Evolutionary conservation across 2,888 invertebrate genomes (phyloP).

Genomic region (Unio delphinus): DNA sequence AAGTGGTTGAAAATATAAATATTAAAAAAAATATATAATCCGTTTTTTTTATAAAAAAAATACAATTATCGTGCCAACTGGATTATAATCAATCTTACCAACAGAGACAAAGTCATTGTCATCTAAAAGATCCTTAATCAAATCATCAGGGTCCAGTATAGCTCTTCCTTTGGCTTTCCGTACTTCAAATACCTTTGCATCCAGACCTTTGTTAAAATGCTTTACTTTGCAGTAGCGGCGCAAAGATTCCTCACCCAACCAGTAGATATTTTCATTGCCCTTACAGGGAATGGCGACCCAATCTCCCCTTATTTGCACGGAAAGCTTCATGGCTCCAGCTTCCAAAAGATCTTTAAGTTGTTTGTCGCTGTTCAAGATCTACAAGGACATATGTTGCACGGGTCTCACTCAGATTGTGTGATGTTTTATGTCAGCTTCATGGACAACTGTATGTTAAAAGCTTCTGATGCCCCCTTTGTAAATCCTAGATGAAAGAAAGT

Average conservation of each 20-base stretch:
- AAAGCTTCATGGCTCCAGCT: conserved; percentile 74
- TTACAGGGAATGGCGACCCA: conserved; percentile 77
- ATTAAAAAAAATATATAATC: too few relatives aligned
- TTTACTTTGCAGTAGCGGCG: conserved; percentile 72
- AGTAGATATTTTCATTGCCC: conserved; percentile 72
- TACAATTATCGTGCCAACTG: too few relatives aligned
- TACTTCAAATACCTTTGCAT: conserved; percentile 72
- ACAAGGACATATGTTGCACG: background rate
- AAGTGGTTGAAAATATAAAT: too few relatives aligned
- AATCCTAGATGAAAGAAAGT: too few relatives aligned
- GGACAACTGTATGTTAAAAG: too few relatives aligned
- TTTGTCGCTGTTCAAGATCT: background rate
- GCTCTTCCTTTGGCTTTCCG: conserved; percentile 77
- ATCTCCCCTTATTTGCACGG: conserved; percentile 75
- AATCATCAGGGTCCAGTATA: conserved; percentile 76
- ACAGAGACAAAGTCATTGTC: conserved; percentile 78
- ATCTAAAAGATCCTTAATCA: conserved; percentile 75
- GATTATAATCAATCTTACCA: conserved; percentile 69
- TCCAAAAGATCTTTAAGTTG: background rate
- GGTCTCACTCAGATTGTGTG: conserved; percentile 4
- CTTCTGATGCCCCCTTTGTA: background rate
- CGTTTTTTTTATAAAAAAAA: too few relatives aligned
- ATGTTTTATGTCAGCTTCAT: background rate
- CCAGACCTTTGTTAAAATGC: conserved; percentile 36
- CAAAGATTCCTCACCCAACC: conserved; percentile 75